phyloP scores from a whole-genome alignment of 2,888 invertebrate species.

The Caenorhabditis drosophilae region DNA sequence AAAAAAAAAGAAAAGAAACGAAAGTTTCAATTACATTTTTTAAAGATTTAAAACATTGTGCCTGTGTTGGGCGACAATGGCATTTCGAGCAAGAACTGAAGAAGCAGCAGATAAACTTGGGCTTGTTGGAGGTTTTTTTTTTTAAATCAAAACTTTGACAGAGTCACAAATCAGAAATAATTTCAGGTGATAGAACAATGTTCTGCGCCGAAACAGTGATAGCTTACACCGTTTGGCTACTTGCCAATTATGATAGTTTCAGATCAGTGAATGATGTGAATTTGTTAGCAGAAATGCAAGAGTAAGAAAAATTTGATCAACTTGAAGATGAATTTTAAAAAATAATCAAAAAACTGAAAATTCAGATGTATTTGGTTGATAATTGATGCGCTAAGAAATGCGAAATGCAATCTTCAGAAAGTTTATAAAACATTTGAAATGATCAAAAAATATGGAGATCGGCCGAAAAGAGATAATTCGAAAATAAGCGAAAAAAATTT shows the following conservation, averaged over 20 bases:
- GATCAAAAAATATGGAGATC: slow-evolving; percentile 29
- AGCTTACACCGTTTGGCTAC: slow-evolving; percentile 27
- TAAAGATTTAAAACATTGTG: slow-evolving; percentile 15
- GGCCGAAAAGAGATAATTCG: not conserved
- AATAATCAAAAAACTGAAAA: not conserved
- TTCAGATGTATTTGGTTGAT: slow-evolving; percentile 40
- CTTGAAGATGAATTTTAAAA: not conserved
- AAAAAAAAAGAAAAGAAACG: too few relatives aligned
- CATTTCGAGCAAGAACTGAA: slow-evolving; percentile 14
- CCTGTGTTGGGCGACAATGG: slow-evolving; percentile 2
- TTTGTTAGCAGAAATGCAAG: slow-evolving; percentile 21
- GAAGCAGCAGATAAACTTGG: too few relatives aligned
- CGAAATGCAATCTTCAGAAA: slow-evolving; percentile 26
- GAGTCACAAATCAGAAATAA: too few relatives aligned
- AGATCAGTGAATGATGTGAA: slow-evolving; percentile 6
- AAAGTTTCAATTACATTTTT: too few relatives aligned
- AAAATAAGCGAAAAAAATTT: not conserved
- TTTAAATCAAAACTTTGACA: too few relatives aligned
- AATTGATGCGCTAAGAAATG: slow-evolving; percentile 15
- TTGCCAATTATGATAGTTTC: slow-evolving; percentile 12
- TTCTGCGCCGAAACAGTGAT: slow-evolving; percentile 23
- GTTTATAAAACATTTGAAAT: slow-evolving; percentile 26
- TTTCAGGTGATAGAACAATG: slow-evolving; percentile 3
- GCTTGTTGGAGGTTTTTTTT: too few relatives aligned
- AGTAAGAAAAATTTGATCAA: slow-evolving; percentile 15